Percentiles rank a stretch among this genome's conserved stretches.
phyloP scores from a whole-genome alignment of 2,113 vertebrate species.

The Myodes glareolus region DNA sequence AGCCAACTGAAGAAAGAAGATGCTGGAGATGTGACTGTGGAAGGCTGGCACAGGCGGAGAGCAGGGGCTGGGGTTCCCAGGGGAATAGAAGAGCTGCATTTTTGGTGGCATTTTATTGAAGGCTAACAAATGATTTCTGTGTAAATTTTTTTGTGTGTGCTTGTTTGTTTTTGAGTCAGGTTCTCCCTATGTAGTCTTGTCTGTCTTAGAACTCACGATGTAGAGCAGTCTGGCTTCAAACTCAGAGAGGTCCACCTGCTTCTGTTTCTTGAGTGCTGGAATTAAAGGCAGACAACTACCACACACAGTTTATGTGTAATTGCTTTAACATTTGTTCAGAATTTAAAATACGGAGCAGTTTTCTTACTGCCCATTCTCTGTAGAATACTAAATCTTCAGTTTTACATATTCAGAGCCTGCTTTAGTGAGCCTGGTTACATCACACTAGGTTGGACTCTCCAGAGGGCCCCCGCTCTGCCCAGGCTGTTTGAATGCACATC shows the following conservation, averaged over 20 bases:
- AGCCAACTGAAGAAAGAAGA: neutral
- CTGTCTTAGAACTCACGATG: neutral
- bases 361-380: neutral
- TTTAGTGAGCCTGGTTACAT: neutral
- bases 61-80: neutral
- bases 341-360: neutral
- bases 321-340: conserved; percentile 22
- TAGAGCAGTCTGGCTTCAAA: neutral
- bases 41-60: neutral
- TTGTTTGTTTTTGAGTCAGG: neutral
- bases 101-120: neutral
- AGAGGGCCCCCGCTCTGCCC: neutral
- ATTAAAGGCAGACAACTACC: no score
- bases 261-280: neutral
- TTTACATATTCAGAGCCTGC: neutral
- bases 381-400: neutral
- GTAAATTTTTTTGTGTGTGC: neutral
- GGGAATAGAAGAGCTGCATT: neutral
- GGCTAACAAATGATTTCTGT: neutral
- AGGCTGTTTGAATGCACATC: neutral
- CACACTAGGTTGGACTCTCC: neutral
- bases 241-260: neutral
- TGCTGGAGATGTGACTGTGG: neutral
- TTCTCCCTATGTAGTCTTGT: neutral
- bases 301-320: neutral